Percentiles rank a stretch among this genome's conserved stretches.
phyloP scores from a whole-genome alignment of 2,113 vertebrate genomes.

The Eudyptes chrysolophus region DNA sequence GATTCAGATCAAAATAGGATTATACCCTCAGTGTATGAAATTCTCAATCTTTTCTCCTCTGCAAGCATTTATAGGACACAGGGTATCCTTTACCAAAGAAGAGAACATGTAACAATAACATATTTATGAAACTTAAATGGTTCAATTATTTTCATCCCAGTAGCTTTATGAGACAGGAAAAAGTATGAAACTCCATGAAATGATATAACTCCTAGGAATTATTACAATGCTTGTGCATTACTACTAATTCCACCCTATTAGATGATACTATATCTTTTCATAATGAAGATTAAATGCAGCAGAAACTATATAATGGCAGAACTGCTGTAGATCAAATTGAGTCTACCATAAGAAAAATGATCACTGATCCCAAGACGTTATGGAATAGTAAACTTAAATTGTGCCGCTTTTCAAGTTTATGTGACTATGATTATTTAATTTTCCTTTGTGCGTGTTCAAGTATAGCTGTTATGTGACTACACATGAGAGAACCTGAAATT shows the following conservation, averaged over 20 bases:
- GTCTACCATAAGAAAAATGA: slow-evolving; percentile 74
- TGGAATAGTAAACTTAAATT: slow-evolving; percentile 81
- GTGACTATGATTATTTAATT: slow-evolving; percentile 86
- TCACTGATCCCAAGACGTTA: slow-evolving; percentile 75
- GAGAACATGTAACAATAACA: slow-evolving; percentile 24
- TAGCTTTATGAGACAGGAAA: slow-evolving; percentile 52
- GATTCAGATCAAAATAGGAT: background rate
- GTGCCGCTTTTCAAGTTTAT: slow-evolving; percentile 78
- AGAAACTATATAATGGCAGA: slow-evolving; percentile 72
- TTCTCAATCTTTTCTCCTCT: background rate
- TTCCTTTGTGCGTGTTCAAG: slow-evolving; percentile 83
- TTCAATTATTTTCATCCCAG: slow-evolving; percentile 47
- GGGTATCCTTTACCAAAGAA: background rate
- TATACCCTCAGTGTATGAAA: background rate
- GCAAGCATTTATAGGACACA: background rate
- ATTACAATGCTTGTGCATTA: slow-evolving; percentile 60
- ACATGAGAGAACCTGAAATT: slow-evolving; percentile 86
- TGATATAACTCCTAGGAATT: slow-evolving; percentile 65
- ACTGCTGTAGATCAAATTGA: slow-evolving; percentile 70
- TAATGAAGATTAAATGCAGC: slow-evolving; percentile 74
- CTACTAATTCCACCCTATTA: slow-evolving; percentile 73
- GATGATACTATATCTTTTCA: slow-evolving; percentile 66
- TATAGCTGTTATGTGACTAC: slow-evolving; percentile 82
- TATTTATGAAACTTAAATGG: slow-evolving; percentile 47
- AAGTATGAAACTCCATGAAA: slow-evolving; percentile 57